A percentile compares a stretch with the other conserved stretches of the same genome.
Conservation (phyloP, 2,797 vertebrate genomes). For the Chelon auratus region DNA sequence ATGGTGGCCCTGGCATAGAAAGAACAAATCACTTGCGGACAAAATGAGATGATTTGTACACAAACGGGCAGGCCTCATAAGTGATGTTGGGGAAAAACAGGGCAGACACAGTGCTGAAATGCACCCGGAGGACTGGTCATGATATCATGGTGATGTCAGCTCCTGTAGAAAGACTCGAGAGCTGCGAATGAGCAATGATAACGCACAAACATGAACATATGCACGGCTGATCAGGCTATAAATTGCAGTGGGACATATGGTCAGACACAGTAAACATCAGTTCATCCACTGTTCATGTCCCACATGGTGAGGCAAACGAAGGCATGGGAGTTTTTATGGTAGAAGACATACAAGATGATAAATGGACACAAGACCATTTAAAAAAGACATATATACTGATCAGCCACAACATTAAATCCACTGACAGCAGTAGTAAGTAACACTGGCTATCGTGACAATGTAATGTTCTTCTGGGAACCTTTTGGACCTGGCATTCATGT, state of each 20-base stretch:
- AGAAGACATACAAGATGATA: too few relatives aligned
- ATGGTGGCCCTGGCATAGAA: neutral
- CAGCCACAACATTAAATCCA: too few relatives aligned
- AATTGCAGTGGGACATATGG: neutral
- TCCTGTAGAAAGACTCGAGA: neutral
- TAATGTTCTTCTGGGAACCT: too few relatives aligned
- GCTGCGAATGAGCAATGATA: neutral
- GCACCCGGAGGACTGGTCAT: constrained; percentile 14
- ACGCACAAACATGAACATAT: neutral
- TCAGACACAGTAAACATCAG: neutral
- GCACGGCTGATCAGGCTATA: neutral
- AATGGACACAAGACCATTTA: too few relatives aligned
- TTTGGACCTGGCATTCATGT: too few relatives aligned
- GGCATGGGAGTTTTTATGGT: neutral
- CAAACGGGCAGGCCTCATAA: constrained; percentile 30
- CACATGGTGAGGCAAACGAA: neutral
- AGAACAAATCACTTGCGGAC: neutral
- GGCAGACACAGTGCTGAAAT: constrained; percentile 29
- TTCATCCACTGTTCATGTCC: neutral
- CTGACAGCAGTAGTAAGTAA: too few relatives aligned
- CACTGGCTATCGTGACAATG: too few relatives aligned
- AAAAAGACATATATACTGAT: too few relatives aligned
- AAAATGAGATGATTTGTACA: neutral
- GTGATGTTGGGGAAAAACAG: constrained; percentile 35
- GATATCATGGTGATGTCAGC: constrained; percentile 39